phyloP scores from a whole-genome alignment of 2,113 vertebrate species.

The Labrus mixtus region DNA sequence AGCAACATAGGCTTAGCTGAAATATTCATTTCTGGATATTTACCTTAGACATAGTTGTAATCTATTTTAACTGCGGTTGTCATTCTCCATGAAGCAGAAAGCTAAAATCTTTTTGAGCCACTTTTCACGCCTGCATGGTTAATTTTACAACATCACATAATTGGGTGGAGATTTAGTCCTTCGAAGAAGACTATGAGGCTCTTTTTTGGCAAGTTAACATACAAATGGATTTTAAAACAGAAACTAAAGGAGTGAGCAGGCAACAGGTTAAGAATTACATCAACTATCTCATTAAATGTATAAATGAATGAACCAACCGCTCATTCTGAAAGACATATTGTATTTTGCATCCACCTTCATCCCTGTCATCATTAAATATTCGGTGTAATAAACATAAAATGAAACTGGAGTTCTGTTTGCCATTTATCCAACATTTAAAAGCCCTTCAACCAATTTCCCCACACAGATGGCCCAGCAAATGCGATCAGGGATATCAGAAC shows the following conservation, averaged over 20 bases:
- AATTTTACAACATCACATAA: background rate
- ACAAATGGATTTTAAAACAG: too few relatives aligned
- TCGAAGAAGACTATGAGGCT: background rate
- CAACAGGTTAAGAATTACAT: background rate
- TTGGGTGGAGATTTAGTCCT: background rate
- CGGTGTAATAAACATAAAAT: slow-evolving; percentile 36
- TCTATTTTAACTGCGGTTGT: background rate
- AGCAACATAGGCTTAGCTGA: too few relatives aligned
- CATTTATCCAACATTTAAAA: slow-evolving; percentile 64
- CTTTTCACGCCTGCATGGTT: background rate
- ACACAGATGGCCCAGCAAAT: slow-evolving; percentile 71
- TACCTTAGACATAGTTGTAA: background rate
- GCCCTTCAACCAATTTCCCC: slow-evolving; percentile 63
- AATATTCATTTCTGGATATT: too few relatives aligned
- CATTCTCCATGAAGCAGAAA: background rate
- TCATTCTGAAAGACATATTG: slow-evolving; percentile 9
- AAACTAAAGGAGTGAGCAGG: background rate
- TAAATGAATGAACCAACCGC: slow-evolving; percentile 25
- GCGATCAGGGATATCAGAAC: slow-evolving; percentile 54
- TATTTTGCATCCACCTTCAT: slow-evolving; percentile 32
- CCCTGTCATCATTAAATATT: slow-evolving; percentile 31
- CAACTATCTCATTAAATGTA: slow-evolving; percentile 22
- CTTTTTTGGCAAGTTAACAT: background rate
- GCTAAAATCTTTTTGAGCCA: background rate
- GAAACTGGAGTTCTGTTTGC: slow-evolving; percentile 42